These are phyloP conservation scores for Mobula hypostoma DNA, from an alignment of 2,113 vertebrate genomes.

Conservation along the genomic window DNA sequence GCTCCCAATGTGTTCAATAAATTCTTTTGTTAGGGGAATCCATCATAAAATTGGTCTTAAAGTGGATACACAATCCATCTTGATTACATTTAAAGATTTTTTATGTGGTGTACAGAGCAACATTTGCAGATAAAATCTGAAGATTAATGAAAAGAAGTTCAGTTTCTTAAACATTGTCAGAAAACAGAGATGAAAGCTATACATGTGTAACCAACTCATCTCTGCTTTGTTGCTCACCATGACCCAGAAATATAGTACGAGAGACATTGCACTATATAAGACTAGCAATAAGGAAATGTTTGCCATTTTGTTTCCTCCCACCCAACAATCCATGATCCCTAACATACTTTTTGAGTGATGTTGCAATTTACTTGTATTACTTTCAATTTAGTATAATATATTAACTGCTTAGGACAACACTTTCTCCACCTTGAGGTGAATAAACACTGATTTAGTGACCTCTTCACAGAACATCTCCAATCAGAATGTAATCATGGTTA, in stretches of 20 bases:
- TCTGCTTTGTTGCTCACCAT: background rate
- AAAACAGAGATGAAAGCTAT: background rate
- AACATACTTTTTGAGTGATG: too few relatives aligned
- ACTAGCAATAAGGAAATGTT: background rate
- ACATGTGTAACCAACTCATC: background rate
- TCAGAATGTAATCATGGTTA: too few relatives aligned
- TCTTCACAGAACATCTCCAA: too few relatives aligned
- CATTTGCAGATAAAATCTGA: background rate
- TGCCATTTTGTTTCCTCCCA: too few relatives aligned
- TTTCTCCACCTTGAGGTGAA: too few relatives aligned
- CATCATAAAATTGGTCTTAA: background rate
- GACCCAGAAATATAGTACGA: background rate
- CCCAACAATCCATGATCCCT: too few relatives aligned
- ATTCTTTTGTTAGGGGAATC: background rate
- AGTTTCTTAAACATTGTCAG: background rate
- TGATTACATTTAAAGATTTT: background rate
- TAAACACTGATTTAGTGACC: too few relatives aligned
- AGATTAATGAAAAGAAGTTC: background rate
- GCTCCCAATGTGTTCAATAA: background rate
- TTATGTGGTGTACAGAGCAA: background rate
- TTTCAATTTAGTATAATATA: too few relatives aligned
- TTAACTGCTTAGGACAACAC: too few relatives aligned
- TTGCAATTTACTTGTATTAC: too few relatives aligned
- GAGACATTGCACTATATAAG: background rate
- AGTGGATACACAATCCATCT: background rate